Evolutionary conservation across 2,797 vertebrate species (phyloP), one percentile per base, ranked within the genome.

Genomic region (Karalla daura): DNA sequence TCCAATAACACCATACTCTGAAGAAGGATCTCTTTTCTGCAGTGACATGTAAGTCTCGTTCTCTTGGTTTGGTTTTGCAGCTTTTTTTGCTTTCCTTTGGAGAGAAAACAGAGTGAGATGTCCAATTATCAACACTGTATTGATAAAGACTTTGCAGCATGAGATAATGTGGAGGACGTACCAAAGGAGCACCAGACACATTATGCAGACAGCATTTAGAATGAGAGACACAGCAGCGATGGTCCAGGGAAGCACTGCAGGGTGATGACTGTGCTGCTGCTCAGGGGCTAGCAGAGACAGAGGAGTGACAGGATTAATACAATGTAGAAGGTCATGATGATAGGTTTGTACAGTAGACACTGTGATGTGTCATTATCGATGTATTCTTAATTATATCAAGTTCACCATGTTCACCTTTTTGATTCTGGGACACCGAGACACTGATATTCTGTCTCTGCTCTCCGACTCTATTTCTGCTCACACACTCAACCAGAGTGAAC

Each of bases 1-100:
- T 14, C n/a, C 9, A 24, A 74, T 63, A 3, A 63, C 61, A 3
- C 77, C 78, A 14, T 81, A 74, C 9, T 77, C 74, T 17, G 27
- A 1, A 1, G 61, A 66, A 3, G 0, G 1, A 2, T 59, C 25
- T 23, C n/a, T 63, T 55, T 28, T 74, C 46, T 24, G 7, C 44
- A 81, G 27, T 2, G 61, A 51, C 46, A 41, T 41, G 46, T 81
- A 77, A 3, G 33, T 66, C 33, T 25, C 59, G 36, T 77, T 41
- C 25, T 70, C 69, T 35, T 28, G 47, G 9, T 51, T 43, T 40
- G 52, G 18, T 25, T 44, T 63, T 59, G 9, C 21, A 10, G 37
- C 45, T 17, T 36, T 62, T 50, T 50, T 60, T 14, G 54, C 11
- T 4, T 32, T 50, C 66, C 76, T 70, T 14, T 28, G 47, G 10